Evolutionary conservation across 2,888 invertebrate genomes (phyloP), one percentile per base, ranked within the genome.

Genomic region (Agrypnus murinus): DNA sequence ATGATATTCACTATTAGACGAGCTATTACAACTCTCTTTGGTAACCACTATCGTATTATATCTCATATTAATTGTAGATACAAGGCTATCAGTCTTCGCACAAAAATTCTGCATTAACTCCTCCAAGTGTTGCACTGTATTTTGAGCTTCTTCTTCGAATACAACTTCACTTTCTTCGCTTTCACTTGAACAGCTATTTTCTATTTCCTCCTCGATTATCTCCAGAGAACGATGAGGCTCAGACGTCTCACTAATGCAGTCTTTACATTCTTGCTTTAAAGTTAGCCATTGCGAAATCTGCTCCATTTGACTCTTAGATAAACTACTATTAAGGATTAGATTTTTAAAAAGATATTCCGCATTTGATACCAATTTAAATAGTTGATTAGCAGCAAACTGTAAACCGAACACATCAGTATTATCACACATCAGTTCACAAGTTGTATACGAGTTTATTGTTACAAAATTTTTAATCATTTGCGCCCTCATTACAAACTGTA

Each of bases 241-340:
- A n/a, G 88, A 88, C 9, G 84, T 84, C 65, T 87, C 87, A 57
- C 89, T 90, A 53, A 93, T 88, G 81, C 95, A 95, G 81, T 95
- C 95, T 83, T 95, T 94, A 84, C 94, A 95, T 84, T 95, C 95
- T 77, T 95, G 94, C 81, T 95, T 95, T 72, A 95, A 86, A 79
- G 93, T 94, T 14, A 95, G 86, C 95, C 95, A 95, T 77, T 94
- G 92, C 80, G 93, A 90, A 50, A 92, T 91, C 85, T 93, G 93
- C 79, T 92, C 93, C 75, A 92, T 89, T 81, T 94, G 93, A 70
- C 89, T 86, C 63, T 92, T 92, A 9, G 91, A 89, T 65, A 95
- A 82, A n/a, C 90, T 88, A 79, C 92, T 92, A 43, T 90, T 92
- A 12, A 90, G 88, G 57, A 94, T 87, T 46, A 95, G 88, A 84